Evolutionary conservation across 2,113 vertebrate species (phyloP), one percentile per base, ranked within the genome.

Genomic region (Gallinago media): DNA sequence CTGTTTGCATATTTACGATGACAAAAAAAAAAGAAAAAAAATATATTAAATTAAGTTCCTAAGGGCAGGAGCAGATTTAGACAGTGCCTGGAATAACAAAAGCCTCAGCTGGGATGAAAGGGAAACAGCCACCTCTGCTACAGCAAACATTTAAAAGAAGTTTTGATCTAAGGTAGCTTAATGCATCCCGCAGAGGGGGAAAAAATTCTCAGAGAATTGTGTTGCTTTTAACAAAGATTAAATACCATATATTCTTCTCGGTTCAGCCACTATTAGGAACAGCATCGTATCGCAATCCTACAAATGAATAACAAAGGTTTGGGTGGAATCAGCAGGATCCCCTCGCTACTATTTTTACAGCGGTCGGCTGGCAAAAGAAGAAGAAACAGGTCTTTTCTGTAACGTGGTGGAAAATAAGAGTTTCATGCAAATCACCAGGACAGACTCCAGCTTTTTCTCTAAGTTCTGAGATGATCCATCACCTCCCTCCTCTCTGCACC

Each of bases 11-110:
- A 76, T 88, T 93, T 72, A 70, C 3, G 6, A 66, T 1, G 12
- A 83, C 27, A 42, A 74, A 79, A 68, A 76, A 42, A 74, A 79
- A 68, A 76, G 15, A 17, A 49, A 68, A 62, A 74, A 93, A 71
- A 20, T 71, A 91, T 66, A 27, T 58, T 44, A 67, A 87, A 81
- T 70, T 5, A 75, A 54, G 56, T 56, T 88, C 78, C 92, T 89
- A 59, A 89, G 85, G 72, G 81, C 66, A 95, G 88, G 66, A 89
- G 52, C 38, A 92, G 92, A 85, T 63, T 88, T 42, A 89, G 89
- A 55, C 65, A 40, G 82, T n/a, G 88, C 82, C 54, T 49, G 9
- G 62, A 93, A 88, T 73, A 90, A 94, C 81, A 95, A 93, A 82
- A 89, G 74, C 68, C 70, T 91, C 73, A 26, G 68, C 55, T 80